phyloP scores from a whole-genome alignment of 2,888 invertebrate genomes.

The Anorthoa munda region DNA sequence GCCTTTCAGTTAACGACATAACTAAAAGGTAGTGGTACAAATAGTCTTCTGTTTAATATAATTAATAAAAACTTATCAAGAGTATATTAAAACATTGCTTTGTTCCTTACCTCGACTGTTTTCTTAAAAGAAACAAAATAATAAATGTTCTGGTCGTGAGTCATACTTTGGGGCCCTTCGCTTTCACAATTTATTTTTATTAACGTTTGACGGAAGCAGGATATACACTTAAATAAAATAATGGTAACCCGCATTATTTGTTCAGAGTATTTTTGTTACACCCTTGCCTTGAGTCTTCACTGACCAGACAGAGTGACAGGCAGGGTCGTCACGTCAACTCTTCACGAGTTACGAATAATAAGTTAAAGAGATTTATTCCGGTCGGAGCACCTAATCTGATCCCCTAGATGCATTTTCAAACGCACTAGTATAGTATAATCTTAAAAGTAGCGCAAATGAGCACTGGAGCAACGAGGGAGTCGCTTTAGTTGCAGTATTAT shows the following conservation, averaged over 20 bases:
- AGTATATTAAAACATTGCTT: conserved; percentile 25
- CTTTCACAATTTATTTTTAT: conserved; percentile 13
- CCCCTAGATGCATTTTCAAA: too few species aligned
- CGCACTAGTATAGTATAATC: neutral
- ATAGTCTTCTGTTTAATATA: neutral
- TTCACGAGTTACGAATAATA: neutral
- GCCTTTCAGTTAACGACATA: neutral
- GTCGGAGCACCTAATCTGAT: too few species aligned
- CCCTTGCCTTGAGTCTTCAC: neutral
- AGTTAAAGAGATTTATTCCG: too few species aligned
- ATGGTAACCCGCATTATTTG: conserved; percentile 16
- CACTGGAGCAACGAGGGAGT: too few species aligned
- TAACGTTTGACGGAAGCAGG: conserved; percentile 19
- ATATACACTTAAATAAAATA: conserved; percentile 9
- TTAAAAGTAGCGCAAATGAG: too few species aligned
- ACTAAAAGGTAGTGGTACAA: neutral
- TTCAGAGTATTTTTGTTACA: conserved; percentile 15
- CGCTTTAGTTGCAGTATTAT: too few species aligned
- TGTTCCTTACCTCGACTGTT: conserved; percentile 27
- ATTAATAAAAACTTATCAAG: conserved; percentile 1
- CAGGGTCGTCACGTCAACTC: neutral
- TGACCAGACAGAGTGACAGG: neutral
- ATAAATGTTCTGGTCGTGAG: neutral
- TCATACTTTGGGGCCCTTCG: conserved; percentile 7
- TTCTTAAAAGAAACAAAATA: neutral